Evolutionary conservation across 2,113 vertebrate genomes (phyloP), one percentile per base, ranked within the genome.

Genomic region (Eidolon helvum): DNA sequence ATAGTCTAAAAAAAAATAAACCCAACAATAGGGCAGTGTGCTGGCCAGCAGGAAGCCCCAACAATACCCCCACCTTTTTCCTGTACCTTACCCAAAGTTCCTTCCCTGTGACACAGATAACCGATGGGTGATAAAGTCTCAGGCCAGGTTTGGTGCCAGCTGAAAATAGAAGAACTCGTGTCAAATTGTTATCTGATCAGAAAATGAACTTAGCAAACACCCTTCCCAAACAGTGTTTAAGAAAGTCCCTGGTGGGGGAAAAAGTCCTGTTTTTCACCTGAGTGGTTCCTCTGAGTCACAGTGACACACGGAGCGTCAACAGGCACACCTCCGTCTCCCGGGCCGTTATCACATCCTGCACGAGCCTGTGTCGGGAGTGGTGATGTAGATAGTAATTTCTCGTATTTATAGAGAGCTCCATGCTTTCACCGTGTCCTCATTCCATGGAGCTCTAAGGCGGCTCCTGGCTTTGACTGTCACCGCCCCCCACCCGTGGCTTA

Each of bases 11-110:
- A 96, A 96, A 96, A 95, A 96, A 98, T 95, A 98, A 97, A 89
- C 69, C 86, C 97, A 98, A 99, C 99, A 99, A 99, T 99, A 97
- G 99, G 94, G 89, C 90, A 93, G 98, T 97, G 98, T 98, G 98
- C 98, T 95, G 98, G 98, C 98, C 99, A 98, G 99, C 99, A 99
- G 99, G 99, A 99, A 99, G 98, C 98, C 96, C 24, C 94, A 98
- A 99, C 99, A 99, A 99, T 99, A 98, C 99, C 98, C 98, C 98
- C 99, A 99, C 99, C 99, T 99, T 99, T 99, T 99, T 99, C 99
- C 99, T 99, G 99, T 98, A 98, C 98, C 99, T 99, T 99, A 98
- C 98, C 99, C 98, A 97, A 93, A 98, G 99, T 99, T 99, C 99
- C 99, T 99, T 99, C 99, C 99, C 99, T 99, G 99, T 98, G 83